Evolutionary conservation across 2,113 vertebrate species (phyloP).

Genomic region (Heptranchias perlo): DNA sequence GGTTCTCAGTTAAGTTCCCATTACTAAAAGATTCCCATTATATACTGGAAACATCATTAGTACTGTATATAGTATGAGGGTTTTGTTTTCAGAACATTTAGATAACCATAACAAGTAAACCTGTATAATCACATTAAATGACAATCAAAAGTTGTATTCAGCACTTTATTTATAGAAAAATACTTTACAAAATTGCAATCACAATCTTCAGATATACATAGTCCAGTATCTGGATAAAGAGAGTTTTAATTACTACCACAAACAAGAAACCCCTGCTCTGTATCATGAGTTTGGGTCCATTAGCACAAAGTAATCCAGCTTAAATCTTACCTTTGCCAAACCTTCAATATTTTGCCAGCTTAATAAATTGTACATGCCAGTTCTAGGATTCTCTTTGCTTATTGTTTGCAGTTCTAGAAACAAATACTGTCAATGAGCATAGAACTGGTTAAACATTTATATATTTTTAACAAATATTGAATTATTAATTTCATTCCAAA

Average conservation of each 20-base stretch:
- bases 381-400: background rate
- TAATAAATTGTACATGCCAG: background rate
- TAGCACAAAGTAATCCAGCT: background rate
- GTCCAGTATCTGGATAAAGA: background rate
- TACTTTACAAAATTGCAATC: conserved; percentile 25
- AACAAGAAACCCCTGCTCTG: background rate
- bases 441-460: background rate
- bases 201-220: background rate
- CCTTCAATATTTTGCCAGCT: background rate
- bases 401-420: background rate
- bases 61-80: background rate
- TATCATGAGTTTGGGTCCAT: conserved; percentile 6
- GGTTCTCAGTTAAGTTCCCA: background rate
- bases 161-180: conserved; percentile 32
- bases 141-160: background rate
- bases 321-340: background rate
- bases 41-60: background rate
- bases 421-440: background rate
- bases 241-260: background rate
- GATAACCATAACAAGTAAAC: background rate
- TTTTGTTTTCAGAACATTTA: background rate
- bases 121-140: background rate
- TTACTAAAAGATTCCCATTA: background rate
- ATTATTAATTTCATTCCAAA: background rate
- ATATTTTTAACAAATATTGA: background rate